These are phyloP conservation scores for Stictonetta naevosa DNA, from an alignment of 2,113 vertebrate species.

Conservation along the genomic window DNA sequence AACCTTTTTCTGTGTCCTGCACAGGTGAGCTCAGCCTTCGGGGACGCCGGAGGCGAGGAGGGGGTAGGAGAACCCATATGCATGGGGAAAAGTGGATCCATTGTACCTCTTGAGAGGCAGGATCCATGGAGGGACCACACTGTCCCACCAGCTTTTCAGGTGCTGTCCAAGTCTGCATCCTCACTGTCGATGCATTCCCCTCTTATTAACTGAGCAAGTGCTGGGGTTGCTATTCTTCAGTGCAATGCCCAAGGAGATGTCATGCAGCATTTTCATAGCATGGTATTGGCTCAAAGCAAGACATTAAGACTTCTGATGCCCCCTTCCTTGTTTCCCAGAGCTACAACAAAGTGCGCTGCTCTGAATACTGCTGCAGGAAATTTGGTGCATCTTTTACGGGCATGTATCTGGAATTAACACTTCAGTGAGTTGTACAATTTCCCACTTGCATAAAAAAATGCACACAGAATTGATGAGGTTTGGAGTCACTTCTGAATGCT, in stretches of 20 bases:
- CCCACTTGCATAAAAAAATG: background rate
- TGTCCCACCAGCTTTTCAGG: background rate
- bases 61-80: background rate
- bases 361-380: background rate
- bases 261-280: background rate
- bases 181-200: rapidly evolving
- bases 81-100: background rate
- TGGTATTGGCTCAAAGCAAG: rapidly evolving
- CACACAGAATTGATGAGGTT: background rate
- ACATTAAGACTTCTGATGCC: background rate
- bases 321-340: background rate
- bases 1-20: background rate
- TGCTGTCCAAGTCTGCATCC: background rate
- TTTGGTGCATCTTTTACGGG: background rate
- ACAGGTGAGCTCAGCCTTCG: background rate
- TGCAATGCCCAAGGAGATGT: rapidly evolving
- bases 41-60: rapidly evolving
- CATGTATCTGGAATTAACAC: background rate
- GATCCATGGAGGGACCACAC: background rate
- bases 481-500: background rate
- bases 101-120: background rate
- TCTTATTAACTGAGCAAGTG: background rate
- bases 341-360: background rate
- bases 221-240: background rate
- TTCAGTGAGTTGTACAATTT: background rate